Conservation (phyloP, 2,888 invertebrate species). For the Lasioglossum oenotherae region DNA sequence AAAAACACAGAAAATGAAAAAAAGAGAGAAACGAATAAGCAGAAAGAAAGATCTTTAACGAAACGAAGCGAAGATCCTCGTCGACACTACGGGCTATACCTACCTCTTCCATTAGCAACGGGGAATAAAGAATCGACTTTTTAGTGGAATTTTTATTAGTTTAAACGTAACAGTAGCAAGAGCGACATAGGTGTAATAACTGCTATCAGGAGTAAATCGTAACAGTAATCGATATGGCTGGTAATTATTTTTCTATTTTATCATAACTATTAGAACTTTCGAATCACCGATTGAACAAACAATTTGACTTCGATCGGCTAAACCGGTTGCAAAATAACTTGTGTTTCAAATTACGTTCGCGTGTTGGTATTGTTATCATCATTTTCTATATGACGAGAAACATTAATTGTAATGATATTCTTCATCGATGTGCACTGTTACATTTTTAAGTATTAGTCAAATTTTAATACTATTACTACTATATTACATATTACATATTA, state of each 20-base stretch:
- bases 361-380: background rate
- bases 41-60: slow-evolving; percentile 73
- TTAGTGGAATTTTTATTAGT: slow-evolving; percentile 42
- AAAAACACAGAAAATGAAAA: slow-evolving; percentile 76
- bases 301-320: slow-evolving; percentile 1
- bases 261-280: slow-evolving; percentile 3
- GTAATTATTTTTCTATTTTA: slow-evolving; percentile 35
- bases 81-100: slow-evolving; percentile 79
- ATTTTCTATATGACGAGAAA: background rate
- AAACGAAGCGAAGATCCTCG: slow-evolving; percentile 78
- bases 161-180: slow-evolving; percentile 2
- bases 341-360: slow-evolving; percentile 9
- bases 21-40: slow-evolving; percentile 51
- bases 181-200: slow-evolving; percentile 14
- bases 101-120: slow-evolving; percentile 56
- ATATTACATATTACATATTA: background rate
- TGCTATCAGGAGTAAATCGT: slow-evolving; percentile 10
- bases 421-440: background rate
- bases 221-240: slow-evolving; percentile 11
- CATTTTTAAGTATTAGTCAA: slow-evolving; percentile 10
- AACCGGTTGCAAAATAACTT: background rate
- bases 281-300: slow-evolving; percentile 6
- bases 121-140: slow-evolving; percentile 57
- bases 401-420: slow-evolving; percentile 1
- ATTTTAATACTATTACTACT: background rate